Percentiles rank a stretch among this genome's conserved stretches.
phyloP scores from a whole-genome alignment of 1,140 invertebrate genomes.

The Hycleus phaleratus region DNA sequence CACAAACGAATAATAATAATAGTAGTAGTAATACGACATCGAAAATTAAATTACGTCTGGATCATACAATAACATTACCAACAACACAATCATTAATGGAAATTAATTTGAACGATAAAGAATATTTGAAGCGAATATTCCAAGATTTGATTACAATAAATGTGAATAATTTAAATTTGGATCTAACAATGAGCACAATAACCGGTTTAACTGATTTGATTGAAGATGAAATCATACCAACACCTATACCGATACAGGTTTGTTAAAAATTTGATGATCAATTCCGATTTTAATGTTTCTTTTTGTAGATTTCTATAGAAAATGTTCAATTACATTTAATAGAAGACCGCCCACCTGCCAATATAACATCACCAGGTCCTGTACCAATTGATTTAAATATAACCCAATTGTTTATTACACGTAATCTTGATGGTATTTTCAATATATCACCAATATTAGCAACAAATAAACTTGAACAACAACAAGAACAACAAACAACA shows the following conservation, averaged over 20 bases:
- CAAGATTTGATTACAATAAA: conserved; percentile 50
- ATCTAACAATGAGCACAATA: conserved; percentile 72
- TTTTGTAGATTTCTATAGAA: conserved; percentile 56
- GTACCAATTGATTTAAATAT: conserved; percentile 72
- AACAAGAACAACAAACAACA: background rate
- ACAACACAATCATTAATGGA: conserved; percentile 22
- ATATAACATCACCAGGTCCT: conserved; percentile 74
- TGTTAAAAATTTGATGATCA: background rate
- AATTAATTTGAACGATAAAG: conserved; percentile 39
- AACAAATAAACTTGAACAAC: conserved; percentile 3
- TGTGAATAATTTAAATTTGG: conserved; percentile 58
- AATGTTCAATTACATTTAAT: conserved; percentile 60
- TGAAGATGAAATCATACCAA: conserved; percentile 76
- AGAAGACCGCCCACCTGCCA: conserved; percentile 72
- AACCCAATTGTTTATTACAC: conserved; percentile 55
- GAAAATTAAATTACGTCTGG: conserved; percentile 48
- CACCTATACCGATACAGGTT: conserved; percentile 72
- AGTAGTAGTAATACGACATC: conserved; percentile 21
- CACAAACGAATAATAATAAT: conserved; percentile 38
- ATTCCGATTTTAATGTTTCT: conserved; percentile 7
- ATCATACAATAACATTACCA: conserved; percentile 46
- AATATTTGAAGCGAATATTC: conserved; percentile 40
- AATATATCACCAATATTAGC: conserved; percentile 59
- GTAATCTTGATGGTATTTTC: conserved; percentile 63
- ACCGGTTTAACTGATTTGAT: conserved; percentile 70